A percentile compares a stretch with the other conserved stretches of the same genome.
Conservation (phyloP, 2,113 vertebrate species). For the Piaya cayana region DNA sequence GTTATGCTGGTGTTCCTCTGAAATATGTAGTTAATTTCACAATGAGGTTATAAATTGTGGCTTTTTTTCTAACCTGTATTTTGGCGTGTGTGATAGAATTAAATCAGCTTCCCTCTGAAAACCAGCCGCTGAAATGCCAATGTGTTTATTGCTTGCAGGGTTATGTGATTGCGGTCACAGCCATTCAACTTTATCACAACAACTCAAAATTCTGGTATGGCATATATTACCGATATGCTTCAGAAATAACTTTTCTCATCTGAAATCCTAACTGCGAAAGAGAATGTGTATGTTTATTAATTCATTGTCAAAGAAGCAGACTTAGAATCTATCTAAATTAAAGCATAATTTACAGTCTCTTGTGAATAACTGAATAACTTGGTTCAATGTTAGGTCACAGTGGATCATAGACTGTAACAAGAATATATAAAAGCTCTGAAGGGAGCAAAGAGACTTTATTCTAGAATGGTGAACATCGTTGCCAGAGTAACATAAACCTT, state of each 20-base stretch:
- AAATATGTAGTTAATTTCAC: constrained; percentile 46
- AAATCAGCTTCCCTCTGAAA: constrained; percentile 36
- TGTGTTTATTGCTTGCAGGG: neutral
- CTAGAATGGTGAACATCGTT: constrained; percentile 77
- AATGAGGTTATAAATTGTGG: constrained; percentile 18
- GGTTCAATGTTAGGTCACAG: constrained; percentile 80
- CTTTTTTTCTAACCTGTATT: neutral
- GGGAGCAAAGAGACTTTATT: constrained; percentile 71
- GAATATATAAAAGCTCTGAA: constrained; percentile 75
- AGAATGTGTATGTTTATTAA: neutral
- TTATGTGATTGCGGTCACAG: neutral
- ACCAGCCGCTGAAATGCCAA: neutral
- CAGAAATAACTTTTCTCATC: constrained; percentile 47
- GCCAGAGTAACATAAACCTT: constrained; percentile 82
- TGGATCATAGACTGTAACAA: constrained; percentile 72
- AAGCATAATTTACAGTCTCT: constrained; percentile 54
- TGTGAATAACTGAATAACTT: constrained; percentile 71
- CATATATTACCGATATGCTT: neutral
- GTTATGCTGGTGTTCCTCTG: neutral
- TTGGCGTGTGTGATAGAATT: constrained; percentile 14
- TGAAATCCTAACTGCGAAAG: neutral
- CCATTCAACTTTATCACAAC: neutral
- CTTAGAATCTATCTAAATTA: constrained; percentile 54
- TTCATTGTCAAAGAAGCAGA: constrained; percentile 35
- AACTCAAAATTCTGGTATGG: neutral